Evolutionary conservation across 2,113 vertebrate genomes (phyloP), one percentile per base, ranked within the genome.

Genomic region (Caloenas nicobarica): DNA sequence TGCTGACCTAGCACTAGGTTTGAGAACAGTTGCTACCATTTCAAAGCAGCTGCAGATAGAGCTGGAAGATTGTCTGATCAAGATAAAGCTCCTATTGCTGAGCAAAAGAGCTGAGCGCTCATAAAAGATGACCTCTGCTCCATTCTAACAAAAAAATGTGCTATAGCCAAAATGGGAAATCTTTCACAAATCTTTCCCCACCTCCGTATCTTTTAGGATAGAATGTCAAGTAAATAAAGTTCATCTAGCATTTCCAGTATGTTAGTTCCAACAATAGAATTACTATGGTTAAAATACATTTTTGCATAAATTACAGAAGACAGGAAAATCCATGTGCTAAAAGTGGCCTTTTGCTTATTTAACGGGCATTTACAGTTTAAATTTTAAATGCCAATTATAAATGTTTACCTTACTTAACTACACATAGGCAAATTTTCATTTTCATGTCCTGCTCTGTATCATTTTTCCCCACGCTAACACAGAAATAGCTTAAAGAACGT

Each of bases 21-120:
- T 91, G 79, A 83, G 90, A 91, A 73, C 42, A 2, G 0, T 9
- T 66, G 71, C 79, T 71, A 34, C 76, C 22, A n/a, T 71, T 90
- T 87, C 91, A 95, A 91, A 91, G 85, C 69, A 74, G 48, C 82
- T 86, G 36, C 10, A 78, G 44, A 65, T 14, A 85, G 79, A 91
- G 38, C 48, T 81, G 26, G 73, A 72, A 60, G 46, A 33, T 14
- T 60, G 36, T 70, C 62, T 88, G 48, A 88, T 73, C 36, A 73
- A 88, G 91, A 88, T 40, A 77, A 88, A 93, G 53, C 48, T 84
- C 40, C 48, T 64, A 33, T 4, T 44, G 66, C 74, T 82, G 61
- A 58, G 42, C n/a, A 50, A 53, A 96, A 95, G 68, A 91, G 46
- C 24, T 21, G 33, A 88, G 26, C 16, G 38, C 60, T 87, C n/a